Evolutionary conservation across 2,888 invertebrate species (phyloP), one percentile per base, ranked within the genome.

Genomic region (Syrphus vitripennis): DNA sequence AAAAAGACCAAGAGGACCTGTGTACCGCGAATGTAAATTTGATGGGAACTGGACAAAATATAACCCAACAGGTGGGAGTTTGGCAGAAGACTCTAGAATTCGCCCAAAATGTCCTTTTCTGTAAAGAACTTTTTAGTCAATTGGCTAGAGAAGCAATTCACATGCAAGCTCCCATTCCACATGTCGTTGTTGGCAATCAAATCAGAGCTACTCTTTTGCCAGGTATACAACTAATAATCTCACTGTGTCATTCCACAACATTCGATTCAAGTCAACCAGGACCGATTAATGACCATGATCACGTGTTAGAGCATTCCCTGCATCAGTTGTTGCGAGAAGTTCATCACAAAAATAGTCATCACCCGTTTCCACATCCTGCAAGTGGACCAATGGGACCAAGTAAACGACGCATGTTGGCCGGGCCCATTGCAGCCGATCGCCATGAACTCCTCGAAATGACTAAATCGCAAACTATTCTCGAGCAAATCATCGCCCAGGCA

Each of bases 11-110:
- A 93, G 98, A 98, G 92, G 97, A 97, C 90, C 94, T 98, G 26
- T 97, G 97, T 88, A 97, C 96, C 71, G 96, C 97, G 0, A 96
- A 96, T 37, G 94, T 97, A 4, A 97, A 95, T 90, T 93, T 97
- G 0, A 94, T 96, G 14, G 96, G 96, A 1, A 94, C 96, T 88
- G 96, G 96, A 55, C 95, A 96, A 0, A 94, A 95, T 71, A 94
- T 94, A 81, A 94, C 95, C 0, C 95, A 96, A 80, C 91, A 94
- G 29, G 93, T 93, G 7, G 94, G 94, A 0, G 94, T 97, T 90
- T 99, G 99, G 99, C 98, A 98, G 89, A 97, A 97, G 90, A 98
- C 98, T 89, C 93, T 99, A n/a, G 98, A 99, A 91, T 97, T 97
- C 0, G 98, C 98, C 0, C 99, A 99, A 91, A 99, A 99, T 92